These are phyloP conservation scores for Netelia inedita DNA, from an alignment of 2,888 invertebrate genomes.

Conservation along the genomic window DNA sequence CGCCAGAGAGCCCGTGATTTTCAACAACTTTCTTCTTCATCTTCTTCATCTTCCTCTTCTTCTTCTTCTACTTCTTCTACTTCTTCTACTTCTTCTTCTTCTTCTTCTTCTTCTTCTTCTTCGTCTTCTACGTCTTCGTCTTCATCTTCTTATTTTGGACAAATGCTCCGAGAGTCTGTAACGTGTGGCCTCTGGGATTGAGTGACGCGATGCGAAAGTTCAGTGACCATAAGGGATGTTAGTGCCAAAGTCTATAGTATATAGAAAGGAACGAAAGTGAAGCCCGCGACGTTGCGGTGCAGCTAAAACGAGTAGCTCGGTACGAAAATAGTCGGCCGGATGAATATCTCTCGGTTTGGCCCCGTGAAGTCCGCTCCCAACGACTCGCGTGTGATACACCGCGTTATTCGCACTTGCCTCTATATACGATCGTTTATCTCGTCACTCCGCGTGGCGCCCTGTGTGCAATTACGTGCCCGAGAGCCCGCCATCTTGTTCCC, in stretches of 20 bases:
- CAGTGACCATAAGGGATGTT: constrained; percentile 83
- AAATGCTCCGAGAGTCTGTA: constrained; percentile 53
- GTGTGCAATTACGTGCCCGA: constrained; percentile 25
- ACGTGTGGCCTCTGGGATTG: constrained; percentile 74
- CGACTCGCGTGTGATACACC: not conserved
- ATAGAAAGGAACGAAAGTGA: constrained; percentile 76
- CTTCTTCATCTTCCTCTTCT: constrained; percentile 25
- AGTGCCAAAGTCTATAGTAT: constrained; percentile 78
- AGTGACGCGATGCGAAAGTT: constrained; percentile 80
- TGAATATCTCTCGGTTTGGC: constrained; percentile 59
- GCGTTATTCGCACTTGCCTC: constrained; percentile 40
- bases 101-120: constrained; percentile 26
- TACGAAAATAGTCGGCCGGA: constrained; percentile 79
- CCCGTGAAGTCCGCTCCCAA: constrained; percentile 33
- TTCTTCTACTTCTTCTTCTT: not conserved
- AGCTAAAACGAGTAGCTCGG: constrained; percentile 77
- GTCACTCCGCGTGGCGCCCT: constrained; percentile 45
- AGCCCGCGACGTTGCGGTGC: constrained; percentile 69
- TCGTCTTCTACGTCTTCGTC: constrained; percentile 5
- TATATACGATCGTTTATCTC: constrained; percentile 46
- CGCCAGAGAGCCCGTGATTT: not conserved
- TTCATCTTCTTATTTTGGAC: not conserved
- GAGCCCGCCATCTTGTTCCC: constrained; percentile 10
- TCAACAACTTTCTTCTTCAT: constrained; percentile 1
- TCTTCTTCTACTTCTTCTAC: constrained; percentile 25